A percentile compares a stretch with the other conserved stretches of the same genome.
Conservation (phyloP, 2,797 vertebrate genomes). For the Erpetoichthys calabaricus region DNA sequence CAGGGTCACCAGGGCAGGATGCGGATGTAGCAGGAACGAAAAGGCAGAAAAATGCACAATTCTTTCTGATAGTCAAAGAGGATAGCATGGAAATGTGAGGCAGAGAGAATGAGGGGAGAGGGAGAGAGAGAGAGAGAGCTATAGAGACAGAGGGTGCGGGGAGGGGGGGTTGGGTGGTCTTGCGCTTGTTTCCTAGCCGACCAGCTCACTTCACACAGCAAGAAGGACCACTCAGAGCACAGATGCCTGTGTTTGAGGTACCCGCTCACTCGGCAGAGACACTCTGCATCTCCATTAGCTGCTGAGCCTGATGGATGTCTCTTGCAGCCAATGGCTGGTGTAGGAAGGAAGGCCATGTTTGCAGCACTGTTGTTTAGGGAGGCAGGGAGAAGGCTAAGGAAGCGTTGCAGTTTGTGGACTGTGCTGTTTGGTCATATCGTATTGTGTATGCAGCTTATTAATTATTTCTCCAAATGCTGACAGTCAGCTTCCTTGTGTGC, state of each 20-base stretch:
- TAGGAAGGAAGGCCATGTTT: not conserved
- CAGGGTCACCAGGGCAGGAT: not conserved
- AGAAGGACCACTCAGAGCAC: constrained; percentile 1
- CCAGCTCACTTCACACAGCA: not conserved
- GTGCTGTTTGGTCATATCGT: no score
- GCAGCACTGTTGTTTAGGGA: not conserved
- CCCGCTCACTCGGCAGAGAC: constrained; percentile 5
- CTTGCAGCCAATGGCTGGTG: not conserved
- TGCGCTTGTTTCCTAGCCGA: not conserved
- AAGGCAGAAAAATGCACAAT: not conserved
- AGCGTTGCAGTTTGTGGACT: not conserved
- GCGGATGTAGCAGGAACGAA: not conserved
- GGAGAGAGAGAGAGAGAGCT: constrained; percentile 6
- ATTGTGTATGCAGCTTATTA: no score
- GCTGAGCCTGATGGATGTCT: not conserved
- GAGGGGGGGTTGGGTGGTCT: constrained; percentile 12
- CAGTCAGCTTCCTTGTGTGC: no score
- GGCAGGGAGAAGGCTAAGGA: not conserved
- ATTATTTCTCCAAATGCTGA: no score
- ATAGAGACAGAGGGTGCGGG: constrained; percentile 21
- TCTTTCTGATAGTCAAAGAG: not conserved
- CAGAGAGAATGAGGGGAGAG: constrained; percentile 30
- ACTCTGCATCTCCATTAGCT: constrained; percentile 2
- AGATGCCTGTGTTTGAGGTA: constrained; percentile 6
- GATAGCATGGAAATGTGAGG: constrained; percentile 22